Conservation (phyloP, 2,888 invertebrate genomes). For the Nomada ferruginata region DNA sequence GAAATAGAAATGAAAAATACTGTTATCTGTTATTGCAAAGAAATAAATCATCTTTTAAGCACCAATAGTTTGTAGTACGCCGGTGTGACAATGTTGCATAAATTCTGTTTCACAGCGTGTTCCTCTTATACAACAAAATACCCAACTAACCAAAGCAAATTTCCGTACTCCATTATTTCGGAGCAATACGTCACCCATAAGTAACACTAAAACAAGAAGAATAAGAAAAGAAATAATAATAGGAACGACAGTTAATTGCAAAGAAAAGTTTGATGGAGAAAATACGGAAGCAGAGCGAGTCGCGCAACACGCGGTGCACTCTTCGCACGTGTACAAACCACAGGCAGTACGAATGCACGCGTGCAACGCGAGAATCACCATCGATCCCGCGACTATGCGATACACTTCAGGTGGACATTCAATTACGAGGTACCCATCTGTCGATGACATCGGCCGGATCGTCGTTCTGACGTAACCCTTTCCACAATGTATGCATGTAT, state of each 20-base stretch:
- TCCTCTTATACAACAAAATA: too few relatives aligned
- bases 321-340: conserved; percentile 5
- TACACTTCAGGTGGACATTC: conserved; percentile 59
- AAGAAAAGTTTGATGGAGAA: background rate
- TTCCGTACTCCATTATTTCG: too few relatives aligned
- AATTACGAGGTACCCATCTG: conserved; percentile 69
- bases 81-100: too few relatives aligned
- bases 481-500: conserved; percentile 15
- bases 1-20: too few relatives aligned
- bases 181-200: too few relatives aligned
- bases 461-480: conserved; percentile 37
- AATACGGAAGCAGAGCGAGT: background rate
- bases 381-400: conserved; percentile 56
- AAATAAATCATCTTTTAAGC: too few relatives aligned
- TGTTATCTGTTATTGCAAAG: too few relatives aligned
- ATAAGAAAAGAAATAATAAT: background rate
- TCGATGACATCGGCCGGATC: conserved; percentile 68
- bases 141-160: too few relatives aligned
- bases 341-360: conserved; percentile 28
- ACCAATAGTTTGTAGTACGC: too few relatives aligned
- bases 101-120: too few relatives aligned
- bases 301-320: background rate
- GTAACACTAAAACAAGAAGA: too few relatives aligned
- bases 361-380: conserved; percentile 41
- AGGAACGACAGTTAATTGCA: background rate